Percentiles rank a stretch among this genome's conserved stretches.
Conservation (phyloP, 2,888 invertebrate genomes). For the Arrhopalites spinosus region DNA sequence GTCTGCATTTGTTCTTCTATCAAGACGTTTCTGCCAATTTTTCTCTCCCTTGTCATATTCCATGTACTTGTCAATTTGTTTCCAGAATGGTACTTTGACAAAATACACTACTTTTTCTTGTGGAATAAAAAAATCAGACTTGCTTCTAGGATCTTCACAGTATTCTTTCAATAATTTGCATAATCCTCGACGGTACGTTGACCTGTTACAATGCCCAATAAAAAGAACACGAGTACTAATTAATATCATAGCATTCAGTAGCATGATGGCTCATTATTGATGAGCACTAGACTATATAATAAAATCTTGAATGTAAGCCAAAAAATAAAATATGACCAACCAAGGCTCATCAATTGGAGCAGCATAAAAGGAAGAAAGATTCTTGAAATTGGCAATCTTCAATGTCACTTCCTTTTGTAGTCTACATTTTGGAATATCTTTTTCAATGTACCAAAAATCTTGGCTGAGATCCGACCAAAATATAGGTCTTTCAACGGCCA, state of each 20-base stretch:
- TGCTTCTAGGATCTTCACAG: conserved; percentile 4
- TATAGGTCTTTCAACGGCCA: background rate
- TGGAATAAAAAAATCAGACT: background rate
- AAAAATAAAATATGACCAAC: background rate
- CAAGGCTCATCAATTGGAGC: background rate
- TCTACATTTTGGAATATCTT: background rate
- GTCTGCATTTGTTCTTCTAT: conserved; percentile 23
- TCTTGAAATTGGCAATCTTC: background rate
- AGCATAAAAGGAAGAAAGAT: background rate
- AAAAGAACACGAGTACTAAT: background rate
- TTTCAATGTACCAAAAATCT: background rate
- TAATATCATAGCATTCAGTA: background rate
- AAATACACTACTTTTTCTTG: conserved; percentile 31
- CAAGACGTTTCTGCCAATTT: background rate
- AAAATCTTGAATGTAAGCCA: too few relatives aligned
- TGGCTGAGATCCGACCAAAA: background rate
- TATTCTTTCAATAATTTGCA: conserved; percentile 10
- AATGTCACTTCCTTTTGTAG: background rate
- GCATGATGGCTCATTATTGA: background rate
- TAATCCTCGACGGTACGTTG: background rate
- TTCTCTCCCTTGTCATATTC: background rate
- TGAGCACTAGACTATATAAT: too few relatives aligned
- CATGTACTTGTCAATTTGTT: conserved; percentile 21
- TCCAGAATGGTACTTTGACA: conserved; percentile 41
- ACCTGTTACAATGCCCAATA: background rate